Evolutionary conservation across 2,888 invertebrate genomes (phyloP).

Genomic region (Terebella lapidaria): DNA sequence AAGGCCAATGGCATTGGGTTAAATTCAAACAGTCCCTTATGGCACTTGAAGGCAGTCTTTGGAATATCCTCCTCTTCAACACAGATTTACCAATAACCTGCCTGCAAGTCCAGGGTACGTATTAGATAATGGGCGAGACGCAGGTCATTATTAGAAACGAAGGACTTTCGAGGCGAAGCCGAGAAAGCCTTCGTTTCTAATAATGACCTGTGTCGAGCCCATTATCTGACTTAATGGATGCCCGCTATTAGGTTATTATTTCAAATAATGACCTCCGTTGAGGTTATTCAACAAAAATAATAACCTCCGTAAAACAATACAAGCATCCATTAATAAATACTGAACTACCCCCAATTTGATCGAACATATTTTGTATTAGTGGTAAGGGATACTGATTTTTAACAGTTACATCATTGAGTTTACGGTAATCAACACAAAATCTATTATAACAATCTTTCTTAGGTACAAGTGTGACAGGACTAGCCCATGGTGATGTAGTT

Average conservation of each 20-base stretch:
- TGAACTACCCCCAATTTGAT: neutral
- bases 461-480: conserved; percentile 9
- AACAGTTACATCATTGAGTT: conserved; percentile 8
- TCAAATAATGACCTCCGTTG: too few species aligned
- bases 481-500: conserved; percentile 3
- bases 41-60: conserved; percentile 14
- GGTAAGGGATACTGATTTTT: conserved; percentile 10
- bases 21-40: conserved; percentile 11
- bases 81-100: conserved; percentile 9
- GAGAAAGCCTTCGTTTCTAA: too few species aligned
- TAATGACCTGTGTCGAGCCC: too few species aligned
- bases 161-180: too few species aligned
- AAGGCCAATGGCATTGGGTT: conserved; percentile 8
- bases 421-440: conserved; percentile 14
- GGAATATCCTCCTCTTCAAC: neutral
- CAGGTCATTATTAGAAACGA: too few species aligned
- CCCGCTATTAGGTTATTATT: too few species aligned
- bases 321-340: too few species aligned
- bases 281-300: too few species aligned
- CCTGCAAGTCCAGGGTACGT: conserved; percentile 5
- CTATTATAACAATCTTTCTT: conserved; percentile 13
- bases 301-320: too few species aligned
- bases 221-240: too few species aligned
- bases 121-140: too few species aligned
- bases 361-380: conserved; percentile 11